phyloP scores from a whole-genome alignment of 2,113 vertebrate genomes.

The Garra rufa region DNA sequence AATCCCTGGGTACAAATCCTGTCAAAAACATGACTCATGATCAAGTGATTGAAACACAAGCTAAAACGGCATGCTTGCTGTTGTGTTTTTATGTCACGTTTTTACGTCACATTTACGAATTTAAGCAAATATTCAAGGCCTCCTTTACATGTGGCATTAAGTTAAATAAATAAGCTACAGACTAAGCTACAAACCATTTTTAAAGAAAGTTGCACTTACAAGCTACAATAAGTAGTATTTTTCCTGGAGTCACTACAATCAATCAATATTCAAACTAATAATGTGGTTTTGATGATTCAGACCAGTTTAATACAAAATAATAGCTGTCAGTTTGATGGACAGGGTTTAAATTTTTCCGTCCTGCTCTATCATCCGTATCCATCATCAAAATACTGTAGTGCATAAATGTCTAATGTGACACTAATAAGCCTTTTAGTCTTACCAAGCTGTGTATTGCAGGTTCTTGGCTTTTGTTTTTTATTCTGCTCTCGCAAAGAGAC shows the following conservation, averaged over 20 bases:
- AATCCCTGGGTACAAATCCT: no score
- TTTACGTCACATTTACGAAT: no score
- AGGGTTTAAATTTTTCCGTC: background rate
- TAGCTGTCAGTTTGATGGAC: background rate
- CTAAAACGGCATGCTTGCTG: no score
- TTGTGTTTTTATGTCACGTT: no score
- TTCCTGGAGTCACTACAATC: background rate
- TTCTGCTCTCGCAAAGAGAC: background rate
- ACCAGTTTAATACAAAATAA: background rate
- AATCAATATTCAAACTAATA: background rate
- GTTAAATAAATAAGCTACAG: no score
- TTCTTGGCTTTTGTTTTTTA: background rate
- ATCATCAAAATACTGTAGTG: no score
- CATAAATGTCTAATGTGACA: slow-evolving; percentile 1
- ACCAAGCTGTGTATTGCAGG: background rate
- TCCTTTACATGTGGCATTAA: background rate
- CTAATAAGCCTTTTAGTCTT: background rate
- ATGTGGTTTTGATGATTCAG: background rate
- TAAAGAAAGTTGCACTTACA: background rate
- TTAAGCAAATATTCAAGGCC: background rate
- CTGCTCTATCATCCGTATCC: background rate
- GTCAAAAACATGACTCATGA: no score
- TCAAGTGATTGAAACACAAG: no score
- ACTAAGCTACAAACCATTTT: background rate
- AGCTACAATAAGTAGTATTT: background rate